Percentiles rank a stretch among this genome's conserved stretches.
Conservation (phyloP, 2,888 invertebrate species). For the Leucoma salicis region DNA sequence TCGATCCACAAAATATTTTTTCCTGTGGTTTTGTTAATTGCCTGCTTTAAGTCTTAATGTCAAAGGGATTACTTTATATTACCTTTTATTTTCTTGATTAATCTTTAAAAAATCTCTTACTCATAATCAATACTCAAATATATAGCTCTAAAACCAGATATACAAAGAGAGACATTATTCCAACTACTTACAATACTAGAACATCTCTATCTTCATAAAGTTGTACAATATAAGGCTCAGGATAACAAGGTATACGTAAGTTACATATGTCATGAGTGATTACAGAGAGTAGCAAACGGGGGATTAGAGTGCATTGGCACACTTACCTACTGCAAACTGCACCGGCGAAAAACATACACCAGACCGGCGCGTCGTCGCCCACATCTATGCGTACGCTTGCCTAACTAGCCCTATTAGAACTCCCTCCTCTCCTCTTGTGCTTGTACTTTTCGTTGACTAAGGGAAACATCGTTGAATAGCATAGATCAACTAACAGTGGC, state of each 20-base stretch:
- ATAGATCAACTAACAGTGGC: conserved; percentile 52
- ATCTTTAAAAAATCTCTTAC: too few species aligned
- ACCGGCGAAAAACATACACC: conserved; percentile 74
- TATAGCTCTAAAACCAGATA: too few species aligned
- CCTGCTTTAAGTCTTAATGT: too few species aligned
- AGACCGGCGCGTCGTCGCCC: conserved; percentile 57
- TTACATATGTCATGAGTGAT: conserved; percentile 74
- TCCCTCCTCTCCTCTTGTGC: conserved; percentile 34
- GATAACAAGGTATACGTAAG: conserved; percentile 60
- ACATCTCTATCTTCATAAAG: too few species aligned
- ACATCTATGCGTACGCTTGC: conserved; percentile 56
- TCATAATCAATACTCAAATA: too few species aligned
- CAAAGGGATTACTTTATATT: too few species aligned
- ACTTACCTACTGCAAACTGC: conserved; percentile 79
- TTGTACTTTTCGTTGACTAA: conserved; percentile 28
- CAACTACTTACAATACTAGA: too few species aligned
- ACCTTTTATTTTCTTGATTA: too few species aligned
- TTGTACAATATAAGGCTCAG: conserved; percentile 41
- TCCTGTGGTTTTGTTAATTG: too few species aligned
- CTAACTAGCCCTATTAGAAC: conserved; percentile 55
- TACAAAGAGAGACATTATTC: too few species aligned
- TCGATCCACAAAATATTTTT: too few species aligned
- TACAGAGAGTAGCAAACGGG: conserved; percentile 63
- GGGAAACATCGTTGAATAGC: conserved; percentile 36
- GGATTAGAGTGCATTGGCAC: conserved; percentile 78